Evolutionary conservation across 2,888 invertebrate genomes (phyloP).

Genomic region (Sphaerophoria taeniata): DNA sequence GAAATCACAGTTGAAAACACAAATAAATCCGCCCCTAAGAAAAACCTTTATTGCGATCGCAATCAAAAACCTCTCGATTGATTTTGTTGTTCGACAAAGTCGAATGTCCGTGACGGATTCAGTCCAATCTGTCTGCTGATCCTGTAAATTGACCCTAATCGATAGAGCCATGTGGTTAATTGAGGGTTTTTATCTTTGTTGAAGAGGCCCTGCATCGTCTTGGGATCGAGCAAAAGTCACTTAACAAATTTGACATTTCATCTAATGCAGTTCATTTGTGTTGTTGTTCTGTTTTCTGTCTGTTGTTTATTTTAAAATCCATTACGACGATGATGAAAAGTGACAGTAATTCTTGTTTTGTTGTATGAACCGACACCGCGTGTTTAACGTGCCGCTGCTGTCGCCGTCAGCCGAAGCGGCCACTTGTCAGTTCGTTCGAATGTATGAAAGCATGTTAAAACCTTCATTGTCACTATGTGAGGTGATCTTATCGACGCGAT

Average conservation of each 20-base stretch:
- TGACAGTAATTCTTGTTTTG: constrained; percentile 76
- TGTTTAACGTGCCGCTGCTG: constrained; percentile 22
- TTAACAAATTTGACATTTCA: constrained; percentile 71
- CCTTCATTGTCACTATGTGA: constrained; percentile 63
- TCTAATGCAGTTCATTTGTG: constrained; percentile 64
- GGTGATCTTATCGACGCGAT: constrained; percentile 60
- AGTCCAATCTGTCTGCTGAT: constrained; percentile 30
- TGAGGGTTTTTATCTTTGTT: neutral
- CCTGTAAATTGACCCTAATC: constrained; percentile 53
- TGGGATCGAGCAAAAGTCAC: constrained; percentile 34
- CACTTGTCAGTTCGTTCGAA: constrained; percentile 33
- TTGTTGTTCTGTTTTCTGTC: neutral
- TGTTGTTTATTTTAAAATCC: constrained; percentile 40
- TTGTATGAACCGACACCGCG: constrained; percentile 50
- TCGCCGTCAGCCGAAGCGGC: constrained; percentile 6
- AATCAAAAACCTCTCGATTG: constrained; percentile 26
- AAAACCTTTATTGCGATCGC: no score
- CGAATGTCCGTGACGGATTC: constrained; percentile 27
- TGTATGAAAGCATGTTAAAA: neutral
- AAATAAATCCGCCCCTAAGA: constrained; percentile 64
- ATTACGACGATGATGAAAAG: constrained; percentile 73
- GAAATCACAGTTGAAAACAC: constrained; percentile 50
- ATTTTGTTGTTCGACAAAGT: constrained; percentile 29
- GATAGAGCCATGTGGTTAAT: constrained; percentile 56
- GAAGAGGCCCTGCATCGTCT: constrained; percentile 18